Conservation (phyloP, 2,113 vertebrate species). For the Jaculus jaculus region DNA sequence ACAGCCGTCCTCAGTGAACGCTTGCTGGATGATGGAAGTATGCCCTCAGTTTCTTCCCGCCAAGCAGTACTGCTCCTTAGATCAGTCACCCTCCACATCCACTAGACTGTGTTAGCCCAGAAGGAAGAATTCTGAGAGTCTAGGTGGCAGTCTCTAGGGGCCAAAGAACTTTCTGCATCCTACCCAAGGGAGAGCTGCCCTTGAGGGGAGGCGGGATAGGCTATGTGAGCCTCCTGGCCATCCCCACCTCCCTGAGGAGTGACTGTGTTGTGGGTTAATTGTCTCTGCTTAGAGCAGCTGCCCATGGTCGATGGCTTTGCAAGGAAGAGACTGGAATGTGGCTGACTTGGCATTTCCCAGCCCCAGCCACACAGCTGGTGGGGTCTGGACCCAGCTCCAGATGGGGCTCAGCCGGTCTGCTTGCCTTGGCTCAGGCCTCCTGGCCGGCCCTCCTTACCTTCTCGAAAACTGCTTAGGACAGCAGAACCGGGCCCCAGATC, state of each 20-base stretch:
- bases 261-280: not conserved
- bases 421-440: slow-evolving; percentile 69
- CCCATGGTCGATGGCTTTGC: slow-evolving; percentile 42
- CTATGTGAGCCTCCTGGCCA: not conserved
- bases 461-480: slow-evolving; percentile 70
- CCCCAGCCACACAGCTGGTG: slow-evolving; percentile 45
- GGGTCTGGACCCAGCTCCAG: slow-evolving; percentile 48
- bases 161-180: not conserved
- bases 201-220: not conserved
- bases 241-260: not conserved
- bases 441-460: slow-evolving; percentile 54
- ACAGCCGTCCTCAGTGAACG: not conserved
- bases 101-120: not conserved
- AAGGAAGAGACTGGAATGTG: slow-evolving; percentile 66
- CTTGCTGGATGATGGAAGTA: not conserved
- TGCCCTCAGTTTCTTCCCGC: not conserved
- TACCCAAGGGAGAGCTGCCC: not conserved
- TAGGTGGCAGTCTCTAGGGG: not conserved
- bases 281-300: not conserved
- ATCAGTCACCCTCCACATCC: no score
- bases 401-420: slow-evolving; percentile 54
- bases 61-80: not conserved
- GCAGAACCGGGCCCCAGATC: slow-evolving; percentile 60
- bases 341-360: slow-evolving; percentile 72
- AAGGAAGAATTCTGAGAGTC: not conserved